Conservation (phyloP, 2,113 vertebrate species). For the Galbula dea region DNA sequence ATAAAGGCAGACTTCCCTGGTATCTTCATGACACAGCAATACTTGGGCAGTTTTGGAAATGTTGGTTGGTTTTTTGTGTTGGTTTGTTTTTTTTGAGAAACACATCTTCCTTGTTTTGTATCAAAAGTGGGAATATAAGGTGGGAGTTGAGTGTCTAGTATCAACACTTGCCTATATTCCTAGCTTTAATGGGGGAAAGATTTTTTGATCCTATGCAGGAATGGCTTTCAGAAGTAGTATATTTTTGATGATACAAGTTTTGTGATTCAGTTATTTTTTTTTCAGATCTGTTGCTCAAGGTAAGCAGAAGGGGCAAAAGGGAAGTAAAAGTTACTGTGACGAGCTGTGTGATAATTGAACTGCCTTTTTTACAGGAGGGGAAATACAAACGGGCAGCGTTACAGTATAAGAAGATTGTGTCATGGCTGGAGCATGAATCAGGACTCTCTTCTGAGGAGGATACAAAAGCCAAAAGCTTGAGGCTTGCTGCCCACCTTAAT, state of each 20-base stretch:
- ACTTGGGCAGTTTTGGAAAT: neutral
- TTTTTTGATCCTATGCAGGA: neutral
- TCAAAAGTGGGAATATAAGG: neutral
- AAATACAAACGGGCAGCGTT: constrained; percentile 89
- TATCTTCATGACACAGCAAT: neutral
- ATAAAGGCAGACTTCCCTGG: neutral
- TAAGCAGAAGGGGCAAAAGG: neutral
- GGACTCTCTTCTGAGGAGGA: constrained; percentile 80
- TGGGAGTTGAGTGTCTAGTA: neutral
- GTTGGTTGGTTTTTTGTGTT: no score
- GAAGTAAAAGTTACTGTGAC: neutral
- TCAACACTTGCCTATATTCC: neutral
- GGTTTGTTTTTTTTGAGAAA: no score
- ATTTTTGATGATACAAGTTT: neutral
- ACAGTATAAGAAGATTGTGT: constrained; percentile 95
- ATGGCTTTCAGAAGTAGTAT: neutral
- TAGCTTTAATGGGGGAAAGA: neutral
- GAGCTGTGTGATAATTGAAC: neutral
- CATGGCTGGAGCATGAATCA: constrained; percentile 90
- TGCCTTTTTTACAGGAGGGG: constrained; percentile 77
- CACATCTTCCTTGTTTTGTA: neutral
- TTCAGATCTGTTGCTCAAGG: neutral
- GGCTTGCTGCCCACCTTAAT: constrained; percentile 92
- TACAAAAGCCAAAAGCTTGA: constrained; percentile 79
- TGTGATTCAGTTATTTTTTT: neutral